Evolutionary conservation across 2,113 vertebrate species (phyloP).

Genomic region (Paradoxurus hermaphroditus): DNA sequence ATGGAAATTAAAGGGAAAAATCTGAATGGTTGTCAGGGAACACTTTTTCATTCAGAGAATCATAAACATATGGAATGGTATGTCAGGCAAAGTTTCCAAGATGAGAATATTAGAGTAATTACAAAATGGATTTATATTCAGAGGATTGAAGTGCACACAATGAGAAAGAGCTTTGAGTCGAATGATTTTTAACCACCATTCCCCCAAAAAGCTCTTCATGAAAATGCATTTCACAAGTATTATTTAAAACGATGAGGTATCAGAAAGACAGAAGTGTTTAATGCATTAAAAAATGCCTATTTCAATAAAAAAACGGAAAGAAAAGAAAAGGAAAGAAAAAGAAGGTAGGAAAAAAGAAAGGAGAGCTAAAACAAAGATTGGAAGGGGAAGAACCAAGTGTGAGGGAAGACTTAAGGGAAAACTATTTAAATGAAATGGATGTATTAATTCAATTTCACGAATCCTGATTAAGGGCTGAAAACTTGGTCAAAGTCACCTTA

Average conservation of each 20-base stretch:
- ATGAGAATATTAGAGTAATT: constrained; percentile 83
- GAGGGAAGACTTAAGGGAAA: constrained; percentile 36
- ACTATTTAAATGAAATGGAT: constrained; percentile 23
- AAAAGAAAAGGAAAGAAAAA: background rate
- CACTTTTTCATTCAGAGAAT: constrained; percentile 88
- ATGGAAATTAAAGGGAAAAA: constrained; percentile 87
- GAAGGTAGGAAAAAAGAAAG: constrained; percentile 12
- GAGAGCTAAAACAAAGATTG: background rate
- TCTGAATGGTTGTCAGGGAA: constrained; percentile 85
- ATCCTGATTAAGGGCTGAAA: background rate
- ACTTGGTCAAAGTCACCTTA: constrained; percentile 46
- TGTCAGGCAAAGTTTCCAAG: constrained; percentile 87
- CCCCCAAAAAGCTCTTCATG: constrained; percentile 63
- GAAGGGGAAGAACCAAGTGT: background rate
- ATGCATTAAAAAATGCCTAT: constrained; percentile 25
- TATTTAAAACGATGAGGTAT: constrained; percentile 62
- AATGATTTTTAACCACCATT: constrained; percentile 78
- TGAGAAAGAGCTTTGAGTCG: constrained; percentile 79
- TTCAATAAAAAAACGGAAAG: background rate
- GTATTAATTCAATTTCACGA: constrained; percentile 44
- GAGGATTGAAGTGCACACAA: constrained; percentile 78
- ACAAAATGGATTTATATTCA: constrained; percentile 85
- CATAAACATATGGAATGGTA: constrained; percentile 88
- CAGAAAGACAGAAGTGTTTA: constrained; percentile 51
- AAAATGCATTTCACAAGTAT: constrained; percentile 76